phyloP scores from a whole-genome alignment of 2,888 invertebrate genomes.

The Drosophila vallismaia region DNA sequence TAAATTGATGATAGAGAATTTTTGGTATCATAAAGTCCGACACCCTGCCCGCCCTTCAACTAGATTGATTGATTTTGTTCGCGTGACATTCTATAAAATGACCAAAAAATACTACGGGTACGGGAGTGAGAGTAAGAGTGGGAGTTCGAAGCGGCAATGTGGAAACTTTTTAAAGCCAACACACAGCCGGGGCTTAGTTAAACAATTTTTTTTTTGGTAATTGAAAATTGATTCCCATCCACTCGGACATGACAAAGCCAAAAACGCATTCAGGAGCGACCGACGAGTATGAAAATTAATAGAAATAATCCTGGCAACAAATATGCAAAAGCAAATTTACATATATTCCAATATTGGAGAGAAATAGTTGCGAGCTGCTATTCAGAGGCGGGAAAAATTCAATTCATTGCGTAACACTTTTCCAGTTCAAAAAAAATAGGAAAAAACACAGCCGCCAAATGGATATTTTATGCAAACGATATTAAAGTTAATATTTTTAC shows the following conservation, averaged over 20 bases:
- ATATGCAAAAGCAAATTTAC: slow-evolving; percentile 54
- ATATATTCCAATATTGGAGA: slow-evolving; percentile 18
- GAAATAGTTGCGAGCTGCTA: not conserved
- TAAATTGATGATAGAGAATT: slow-evolving; percentile 63
- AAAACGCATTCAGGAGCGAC: slow-evolving; percentile 17
- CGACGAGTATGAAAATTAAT: slow-evolving; percentile 56
- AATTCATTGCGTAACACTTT: slow-evolving; percentile 43
- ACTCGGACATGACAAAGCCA: slow-evolving; percentile 30
- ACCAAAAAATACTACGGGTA: slow-evolving; percentile 26
- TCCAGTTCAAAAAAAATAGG: slow-evolving; percentile 10
- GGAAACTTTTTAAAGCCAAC: slow-evolving; percentile 45
- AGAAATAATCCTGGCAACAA: slow-evolving; percentile 58
- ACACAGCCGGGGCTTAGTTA: slow-evolving; percentile 31
- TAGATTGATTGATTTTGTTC: slow-evolving; percentile 69
- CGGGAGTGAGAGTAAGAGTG: too few relatives aligned
- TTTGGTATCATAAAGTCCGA: slow-evolving; percentile 25
- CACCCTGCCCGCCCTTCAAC: not conserved
- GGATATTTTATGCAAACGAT: slow-evolving; percentile 47
- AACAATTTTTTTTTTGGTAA: slow-evolving; percentile 56
- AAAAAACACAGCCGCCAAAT: slow-evolving; percentile 8
- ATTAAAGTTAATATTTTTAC: slow-evolving; percentile 49
- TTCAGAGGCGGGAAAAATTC: slow-evolving; percentile 26
- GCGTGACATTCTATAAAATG: slow-evolving; percentile 72
- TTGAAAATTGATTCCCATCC: slow-evolving; percentile 69
- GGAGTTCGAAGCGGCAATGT: not conserved